Evolutionary conservation across 2,888 invertebrate genomes (phyloP).

Genomic region (Spatulosminthurus flaviceps): DNA sequence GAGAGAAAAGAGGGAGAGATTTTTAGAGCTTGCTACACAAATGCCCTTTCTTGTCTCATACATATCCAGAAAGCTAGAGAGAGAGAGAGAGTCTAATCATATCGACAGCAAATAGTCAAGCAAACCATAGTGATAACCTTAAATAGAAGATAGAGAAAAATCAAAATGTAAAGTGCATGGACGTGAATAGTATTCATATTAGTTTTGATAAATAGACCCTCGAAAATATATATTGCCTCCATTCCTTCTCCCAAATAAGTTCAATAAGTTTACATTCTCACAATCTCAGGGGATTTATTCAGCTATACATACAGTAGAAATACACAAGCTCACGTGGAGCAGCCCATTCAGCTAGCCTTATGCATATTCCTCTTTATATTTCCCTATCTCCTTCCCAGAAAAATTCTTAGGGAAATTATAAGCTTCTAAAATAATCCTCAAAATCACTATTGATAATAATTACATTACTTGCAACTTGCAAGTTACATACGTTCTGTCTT

Average conservation of each 20-base stretch:
- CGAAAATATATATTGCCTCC: background rate
- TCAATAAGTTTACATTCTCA: background rate
- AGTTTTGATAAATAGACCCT: background rate
- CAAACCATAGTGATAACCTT: background rate
- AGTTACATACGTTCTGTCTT: too few relatives aligned
- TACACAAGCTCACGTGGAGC: too few relatives aligned
- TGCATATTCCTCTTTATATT: too few relatives aligned
- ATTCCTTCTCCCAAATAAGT: background rate
- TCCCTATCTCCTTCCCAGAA: too few relatives aligned
- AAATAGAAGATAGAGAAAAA: conserved; percentile 5
- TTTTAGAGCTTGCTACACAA: background rate
- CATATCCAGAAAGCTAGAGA: too few relatives aligned
- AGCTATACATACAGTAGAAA: too few relatives aligned
- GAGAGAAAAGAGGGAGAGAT: too few relatives aligned
- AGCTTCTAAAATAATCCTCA: too few relatives aligned
- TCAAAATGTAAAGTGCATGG: background rate
- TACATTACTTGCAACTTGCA: too few relatives aligned
- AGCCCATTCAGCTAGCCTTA: too few relatives aligned
- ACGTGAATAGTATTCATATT: background rate
- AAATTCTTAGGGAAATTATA: too few relatives aligned
- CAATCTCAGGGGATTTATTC: background rate
- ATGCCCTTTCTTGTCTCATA: conserved; percentile 3
- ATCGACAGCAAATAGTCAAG: conserved; percentile 1
- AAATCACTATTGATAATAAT: too few relatives aligned
- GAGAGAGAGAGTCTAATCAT: conserved; percentile 24